Percentiles rank a stretch among this genome's conserved stretches.
Evolutionary conservation across 2,113 vertebrate genomes (phyloP).

Genomic region (Ardeotis arabs): DNA sequence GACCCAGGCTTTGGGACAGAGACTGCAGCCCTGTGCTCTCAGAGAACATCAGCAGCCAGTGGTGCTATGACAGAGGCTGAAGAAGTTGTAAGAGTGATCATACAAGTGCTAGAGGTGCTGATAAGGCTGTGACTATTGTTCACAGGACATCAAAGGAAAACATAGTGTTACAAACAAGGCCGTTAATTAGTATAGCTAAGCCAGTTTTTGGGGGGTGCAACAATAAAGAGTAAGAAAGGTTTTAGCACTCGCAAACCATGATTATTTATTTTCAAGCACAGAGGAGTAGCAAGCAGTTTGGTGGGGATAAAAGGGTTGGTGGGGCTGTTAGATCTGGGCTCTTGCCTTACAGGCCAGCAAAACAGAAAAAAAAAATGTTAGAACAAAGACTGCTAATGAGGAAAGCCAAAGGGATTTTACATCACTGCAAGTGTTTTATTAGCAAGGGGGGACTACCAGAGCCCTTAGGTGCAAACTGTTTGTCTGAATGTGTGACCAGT

Average conservation of each 20-base stretch:
- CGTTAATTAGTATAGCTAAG: not conserved
- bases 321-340: not conserved
- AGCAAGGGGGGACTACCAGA: not conserved
- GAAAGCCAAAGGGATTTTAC: not conserved
- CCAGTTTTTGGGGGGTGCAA: rapidly evolving
- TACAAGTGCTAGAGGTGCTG: not conserved
- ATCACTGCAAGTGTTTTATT: not conserved
- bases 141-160: not conserved
- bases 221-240: not conserved
- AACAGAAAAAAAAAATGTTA: not conserved
- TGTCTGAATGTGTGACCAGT: not conserved
- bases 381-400: not conserved
- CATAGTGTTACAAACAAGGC: not conserved
- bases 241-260: not conserved
- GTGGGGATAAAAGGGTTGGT: not conserved
- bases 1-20: not conserved
- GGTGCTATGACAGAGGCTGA: not conserved
- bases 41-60: not conserved
- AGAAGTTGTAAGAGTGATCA: not conserved
- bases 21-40: not conserved
- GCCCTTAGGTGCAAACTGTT: not conserved
- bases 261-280: not conserved
- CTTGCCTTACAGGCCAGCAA: not conserved
- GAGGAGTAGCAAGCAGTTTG: not conserved
- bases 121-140: not conserved